Percentiles rank a stretch among this genome's conserved stretches.
Evolutionary conservation across 2,113 vertebrate genomes (phyloP).

Genomic region (Panurus biarmicus): DNA sequence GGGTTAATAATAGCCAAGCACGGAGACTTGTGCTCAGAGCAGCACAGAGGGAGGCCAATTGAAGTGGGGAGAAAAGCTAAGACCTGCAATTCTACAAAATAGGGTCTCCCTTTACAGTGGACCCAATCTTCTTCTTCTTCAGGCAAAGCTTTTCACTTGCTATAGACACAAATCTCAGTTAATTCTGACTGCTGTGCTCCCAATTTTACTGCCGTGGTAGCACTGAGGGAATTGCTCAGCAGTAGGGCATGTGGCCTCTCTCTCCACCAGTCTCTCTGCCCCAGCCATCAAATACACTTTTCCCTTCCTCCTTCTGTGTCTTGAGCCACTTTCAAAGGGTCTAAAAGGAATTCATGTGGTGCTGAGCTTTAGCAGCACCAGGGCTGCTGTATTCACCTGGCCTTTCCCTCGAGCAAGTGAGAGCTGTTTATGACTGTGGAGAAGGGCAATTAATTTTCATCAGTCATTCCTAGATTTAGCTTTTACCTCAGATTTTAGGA

Average conservation of each 20-base stretch:
- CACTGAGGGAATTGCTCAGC: background rate
- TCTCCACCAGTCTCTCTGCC: background rate
- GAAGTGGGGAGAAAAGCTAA: background rate
- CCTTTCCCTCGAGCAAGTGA: background rate
- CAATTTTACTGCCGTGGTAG: background rate
- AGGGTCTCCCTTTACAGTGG: background rate
- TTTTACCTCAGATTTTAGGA: background rate
- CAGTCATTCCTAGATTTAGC: background rate
- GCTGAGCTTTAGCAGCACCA: background rate
- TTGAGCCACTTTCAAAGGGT: background rate
- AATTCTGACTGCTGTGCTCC: background rate
- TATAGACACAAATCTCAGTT: background rate
- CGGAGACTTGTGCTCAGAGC: background rate
- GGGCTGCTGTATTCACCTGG: fast-evolving
- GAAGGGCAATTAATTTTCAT: background rate
- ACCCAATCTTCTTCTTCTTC: background rate
- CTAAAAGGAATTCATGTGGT: background rate
- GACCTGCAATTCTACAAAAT: constrained; percentile 12
- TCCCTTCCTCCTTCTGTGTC: background rate
- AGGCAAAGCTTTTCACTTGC: background rate
- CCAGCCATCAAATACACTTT: background rate
- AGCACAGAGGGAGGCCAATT: background rate
- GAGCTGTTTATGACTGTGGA: background rate
- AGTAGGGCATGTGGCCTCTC: background rate
- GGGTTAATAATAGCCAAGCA: background rate